Evolutionary conservation across 1,140 invertebrate genomes (phyloP).

Genomic region (Uloborus diversus): DNA sequence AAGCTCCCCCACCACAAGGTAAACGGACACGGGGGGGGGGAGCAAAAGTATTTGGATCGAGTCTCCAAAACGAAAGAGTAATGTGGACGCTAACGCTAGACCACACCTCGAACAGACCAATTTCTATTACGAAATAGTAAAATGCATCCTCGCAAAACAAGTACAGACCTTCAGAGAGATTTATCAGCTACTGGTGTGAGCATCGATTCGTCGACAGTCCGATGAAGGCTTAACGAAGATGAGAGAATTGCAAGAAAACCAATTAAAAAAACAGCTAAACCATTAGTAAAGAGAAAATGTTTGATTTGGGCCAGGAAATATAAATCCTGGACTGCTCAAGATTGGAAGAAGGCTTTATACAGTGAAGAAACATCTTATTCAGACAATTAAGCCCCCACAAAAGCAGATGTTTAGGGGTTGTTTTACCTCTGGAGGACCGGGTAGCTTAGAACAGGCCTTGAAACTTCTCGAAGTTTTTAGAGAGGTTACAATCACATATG

Average conservation of each 20-base stretch:
- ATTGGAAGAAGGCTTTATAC: background rate
- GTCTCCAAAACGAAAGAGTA: too few species aligned
- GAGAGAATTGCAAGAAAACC: background rate
- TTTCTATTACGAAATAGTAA: constrained; percentile 2
- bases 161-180: background rate
- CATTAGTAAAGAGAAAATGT: background rate
- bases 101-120: background rate
- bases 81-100: background rate
- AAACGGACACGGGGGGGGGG: too few species aligned
- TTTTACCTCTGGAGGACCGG: background rate
- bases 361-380: background rate
- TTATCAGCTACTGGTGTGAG: background rate
- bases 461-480: too few species aligned
- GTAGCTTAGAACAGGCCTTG: background rate
- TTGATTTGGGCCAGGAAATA: background rate
- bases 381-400: background rate
- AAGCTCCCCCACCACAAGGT: too few species aligned
- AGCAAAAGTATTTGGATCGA: too few species aligned
- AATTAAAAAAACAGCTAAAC: background rate
- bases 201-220: background rate
- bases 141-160: background rate
- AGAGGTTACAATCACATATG: too few species aligned
- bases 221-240: background rate
- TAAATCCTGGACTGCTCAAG: background rate
- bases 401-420: background rate